phyloP scores from a whole-genome alignment of 2,888 invertebrate species.

The Subacronicta megacephala region DNA sequence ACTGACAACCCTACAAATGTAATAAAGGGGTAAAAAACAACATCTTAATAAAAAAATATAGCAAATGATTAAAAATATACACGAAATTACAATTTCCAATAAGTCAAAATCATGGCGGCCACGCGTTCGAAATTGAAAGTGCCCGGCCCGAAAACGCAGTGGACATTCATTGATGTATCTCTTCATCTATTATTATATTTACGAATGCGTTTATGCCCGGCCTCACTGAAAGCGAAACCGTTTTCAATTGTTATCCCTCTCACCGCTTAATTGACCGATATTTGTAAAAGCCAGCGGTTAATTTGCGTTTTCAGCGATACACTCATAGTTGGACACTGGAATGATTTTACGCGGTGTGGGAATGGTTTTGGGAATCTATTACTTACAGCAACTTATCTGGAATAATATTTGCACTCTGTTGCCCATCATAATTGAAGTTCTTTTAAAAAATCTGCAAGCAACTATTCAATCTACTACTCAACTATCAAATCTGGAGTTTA shows the following conservation, averaged over 20 bases:
- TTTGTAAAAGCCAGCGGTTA: conserved; percentile 81
- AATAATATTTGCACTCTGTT: too few relatives aligned
- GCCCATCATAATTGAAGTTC: too few relatives aligned
- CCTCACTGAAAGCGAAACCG: conserved; percentile 84
- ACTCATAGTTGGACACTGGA: conserved; percentile 12
- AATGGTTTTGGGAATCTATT: background rate
- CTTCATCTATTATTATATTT: conserved; percentile 88
- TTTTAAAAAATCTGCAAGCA: too few relatives aligned
- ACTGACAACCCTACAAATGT: background rate
- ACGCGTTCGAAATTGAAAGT: conserved; percentile 82
- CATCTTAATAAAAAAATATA: too few relatives aligned
- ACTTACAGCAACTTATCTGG: background rate
- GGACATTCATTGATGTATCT: conserved; percentile 83
- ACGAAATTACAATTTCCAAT: conserved; percentile 36
- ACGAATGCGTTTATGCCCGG: conserved; percentile 75
- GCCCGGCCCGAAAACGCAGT: conserved; percentile 74
- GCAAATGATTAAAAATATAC: conserved; percentile 29
- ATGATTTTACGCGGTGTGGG: conserved; percentile 18
- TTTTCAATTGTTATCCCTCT: conserved; percentile 86
- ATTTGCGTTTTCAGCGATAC: conserved; percentile 62
- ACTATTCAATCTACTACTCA: too few relatives aligned
- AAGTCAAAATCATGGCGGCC: conserved; percentile 52
- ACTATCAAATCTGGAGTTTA: too few relatives aligned
- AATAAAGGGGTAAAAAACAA: too few relatives aligned
- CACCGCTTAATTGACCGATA: conserved; percentile 86